Conservation (phyloP, 2,113 vertebrate genomes). For the Puffinus mauretanicus region DNA sequence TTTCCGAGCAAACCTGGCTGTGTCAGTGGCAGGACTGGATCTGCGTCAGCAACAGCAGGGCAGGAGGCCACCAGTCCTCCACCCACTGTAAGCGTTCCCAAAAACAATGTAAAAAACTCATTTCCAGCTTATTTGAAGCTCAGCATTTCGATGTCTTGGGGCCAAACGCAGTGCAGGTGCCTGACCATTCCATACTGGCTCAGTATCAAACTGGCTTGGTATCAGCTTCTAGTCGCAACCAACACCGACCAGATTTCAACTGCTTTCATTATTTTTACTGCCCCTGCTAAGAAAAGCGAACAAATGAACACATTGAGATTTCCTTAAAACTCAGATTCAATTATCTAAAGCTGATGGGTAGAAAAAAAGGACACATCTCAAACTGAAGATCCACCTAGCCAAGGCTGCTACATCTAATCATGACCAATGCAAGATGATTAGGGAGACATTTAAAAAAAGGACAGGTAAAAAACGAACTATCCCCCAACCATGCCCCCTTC, state of each 20-base stretch:
- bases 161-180: background rate
- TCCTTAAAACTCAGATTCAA: background rate
- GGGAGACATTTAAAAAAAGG: background rate
- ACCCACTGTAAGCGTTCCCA: background rate
- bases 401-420: background rate
- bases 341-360: background rate
- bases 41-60: background rate
- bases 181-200: background rate
- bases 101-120: background rate
- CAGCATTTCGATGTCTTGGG: rapidly evolving
- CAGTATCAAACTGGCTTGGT: background rate
- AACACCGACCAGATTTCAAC: too few species aligned
- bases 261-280: background rate
- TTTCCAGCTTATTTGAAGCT: background rate
- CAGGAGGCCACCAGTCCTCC: background rate
- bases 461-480: background rate
- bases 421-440: background rate
- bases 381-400: background rate
- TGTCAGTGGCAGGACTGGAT: background rate
- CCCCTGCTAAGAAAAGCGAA: background rate
- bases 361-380: background rate
- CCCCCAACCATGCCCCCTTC: background rate
- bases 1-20: background rate
- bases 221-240: background rate
- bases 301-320: background rate